Percentiles rank a stretch among this genome's conserved stretches.
These are phyloP conservation scores for Poeciliopsis turrubarensis DNA, from an alignment of 2,113 vertebrate species.

Conservation along the genomic window DNA sequence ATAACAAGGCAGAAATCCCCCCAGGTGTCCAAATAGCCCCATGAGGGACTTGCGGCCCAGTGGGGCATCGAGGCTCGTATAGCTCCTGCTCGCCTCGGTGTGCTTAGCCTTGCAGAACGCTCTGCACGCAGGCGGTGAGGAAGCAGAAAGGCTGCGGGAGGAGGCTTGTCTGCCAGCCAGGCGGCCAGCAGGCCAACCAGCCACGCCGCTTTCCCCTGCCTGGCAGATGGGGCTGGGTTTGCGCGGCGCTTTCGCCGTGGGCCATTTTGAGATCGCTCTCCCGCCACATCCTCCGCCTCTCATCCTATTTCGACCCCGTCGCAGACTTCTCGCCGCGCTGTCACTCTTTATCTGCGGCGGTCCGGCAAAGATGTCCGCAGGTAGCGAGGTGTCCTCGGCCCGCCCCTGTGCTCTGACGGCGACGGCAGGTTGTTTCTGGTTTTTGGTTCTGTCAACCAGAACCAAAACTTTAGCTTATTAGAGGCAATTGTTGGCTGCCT, in stretches of 20 bases:
- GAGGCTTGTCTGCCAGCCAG: conserved; percentile 25
- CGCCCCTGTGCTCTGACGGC: conserved; percentile 26
- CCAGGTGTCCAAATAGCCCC: conserved; percentile 51
- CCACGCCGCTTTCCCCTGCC: conserved; percentile 23
- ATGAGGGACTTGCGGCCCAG: conserved; percentile 40
- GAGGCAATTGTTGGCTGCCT: too few species aligned
- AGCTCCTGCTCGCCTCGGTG: conserved; percentile 45
- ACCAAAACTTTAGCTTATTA: too few species aligned
- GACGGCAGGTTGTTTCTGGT: conserved; percentile 26
- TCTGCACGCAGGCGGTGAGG: conserved; percentile 38
- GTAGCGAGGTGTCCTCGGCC: conserved; percentile 48
- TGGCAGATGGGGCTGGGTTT: conserved; percentile 52
- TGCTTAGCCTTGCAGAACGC: conserved; percentile 59
- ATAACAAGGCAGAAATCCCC: conserved; percentile 41
- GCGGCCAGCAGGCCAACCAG: conserved; percentile 37
- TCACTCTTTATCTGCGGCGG: conserved; percentile 30
- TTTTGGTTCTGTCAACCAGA: conserved; percentile 38
- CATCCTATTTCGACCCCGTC: conserved; percentile 1
- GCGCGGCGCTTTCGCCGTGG: conserved; percentile 23
- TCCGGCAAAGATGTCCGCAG: conserved; percentile 33
- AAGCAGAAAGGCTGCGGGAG: conserved; percentile 35
- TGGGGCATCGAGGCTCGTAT: conserved; percentile 42
- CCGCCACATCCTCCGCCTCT: background rate
- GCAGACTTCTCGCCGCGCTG: conserved; percentile 20
- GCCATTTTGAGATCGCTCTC: conserved; percentile 47